Conservation (phyloP, 1,140 invertebrate species). For the Zaprionus inermis region DNA sequence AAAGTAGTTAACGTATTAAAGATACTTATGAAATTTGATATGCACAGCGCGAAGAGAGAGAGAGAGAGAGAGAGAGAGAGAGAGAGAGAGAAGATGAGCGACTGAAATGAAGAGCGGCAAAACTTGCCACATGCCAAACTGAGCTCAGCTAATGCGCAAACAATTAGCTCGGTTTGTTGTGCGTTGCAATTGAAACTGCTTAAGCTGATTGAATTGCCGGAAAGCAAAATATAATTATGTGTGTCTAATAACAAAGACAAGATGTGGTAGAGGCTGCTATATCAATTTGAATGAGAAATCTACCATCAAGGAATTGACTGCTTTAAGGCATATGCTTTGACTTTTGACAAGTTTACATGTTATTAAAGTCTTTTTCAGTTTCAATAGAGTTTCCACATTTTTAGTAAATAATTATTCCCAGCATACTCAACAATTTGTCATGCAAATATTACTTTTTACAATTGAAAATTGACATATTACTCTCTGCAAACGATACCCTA, state of each 20-base stretch:
- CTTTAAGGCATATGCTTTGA: too few relatives aligned
- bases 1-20: constrained; percentile 4
- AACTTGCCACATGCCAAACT: not conserved
- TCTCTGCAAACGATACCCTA: not conserved
- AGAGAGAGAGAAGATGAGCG: too few relatives aligned
- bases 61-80: not conserved
- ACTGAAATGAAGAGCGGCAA: too few relatives aligned
- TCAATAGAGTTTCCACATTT: too few relatives aligned
- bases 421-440: not conserved
- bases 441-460: not conserved
- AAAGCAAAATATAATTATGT: not conserved
- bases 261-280: too few relatives aligned
- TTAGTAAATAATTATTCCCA: too few relatives aligned
- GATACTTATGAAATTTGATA: constrained; percentile 4
- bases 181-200: not conserved
- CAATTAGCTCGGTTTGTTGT: not conserved
- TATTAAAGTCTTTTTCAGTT: too few relatives aligned
- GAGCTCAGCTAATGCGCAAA: not conserved
- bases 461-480: not conserved
- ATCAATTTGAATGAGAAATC: too few relatives aligned
- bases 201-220: not conserved
- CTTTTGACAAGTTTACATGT: too few relatives aligned
- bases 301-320: too few relatives aligned
- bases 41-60: not conserved
- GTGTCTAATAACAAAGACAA: not conserved